These are phyloP conservation scores for Drosophila lacertosa DNA, from an alignment of 1,140 invertebrate genomes.

Conservation along the genomic window DNA sequence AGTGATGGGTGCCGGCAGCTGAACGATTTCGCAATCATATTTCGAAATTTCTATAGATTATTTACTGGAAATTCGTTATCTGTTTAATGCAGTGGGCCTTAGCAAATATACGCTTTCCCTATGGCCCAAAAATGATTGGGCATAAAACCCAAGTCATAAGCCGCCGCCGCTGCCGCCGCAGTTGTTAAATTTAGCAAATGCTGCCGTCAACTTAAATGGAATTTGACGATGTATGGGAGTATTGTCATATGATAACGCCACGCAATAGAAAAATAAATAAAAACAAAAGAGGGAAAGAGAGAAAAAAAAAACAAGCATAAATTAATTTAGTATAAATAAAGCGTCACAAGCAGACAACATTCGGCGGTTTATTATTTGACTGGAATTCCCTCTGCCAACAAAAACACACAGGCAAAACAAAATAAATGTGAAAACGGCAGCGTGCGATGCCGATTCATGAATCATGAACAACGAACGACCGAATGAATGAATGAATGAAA, in stretches of 20 bases:
- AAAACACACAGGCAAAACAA: constrained; percentile 23
- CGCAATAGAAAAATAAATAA: constrained; percentile 32
- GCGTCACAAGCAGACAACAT: constrained; percentile 55
- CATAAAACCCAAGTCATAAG: constrained; percentile 12
- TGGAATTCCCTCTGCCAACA: constrained; percentile 48
- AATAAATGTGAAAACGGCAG: constrained; percentile 43
- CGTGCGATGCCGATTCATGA: constrained; percentile 44
- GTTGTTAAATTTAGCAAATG: constrained; percentile 28
- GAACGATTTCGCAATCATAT: constrained; percentile 20
- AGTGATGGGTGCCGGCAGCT: constrained; percentile 12
- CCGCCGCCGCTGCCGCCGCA: too few relatives aligned
- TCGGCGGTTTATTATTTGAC: constrained; percentile 37
- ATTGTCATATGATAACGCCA: constrained; percentile 45
- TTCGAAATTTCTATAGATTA: constrained; percentile 2
- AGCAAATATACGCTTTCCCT: constrained; percentile 4
- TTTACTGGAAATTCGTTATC: constrained; percentile 32
- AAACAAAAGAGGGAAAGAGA: constrained; percentile 23
- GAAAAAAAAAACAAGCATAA: constrained; percentile 38
- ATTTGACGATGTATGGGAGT: constrained; percentile 24
- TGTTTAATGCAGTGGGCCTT: constrained; percentile 6
- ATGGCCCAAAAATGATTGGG: not conserved
- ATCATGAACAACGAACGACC: too few relatives aligned
- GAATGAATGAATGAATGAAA: constrained; percentile 75
- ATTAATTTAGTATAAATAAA: constrained; percentile 61
- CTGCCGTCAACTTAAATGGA: constrained; percentile 36